Evolutionary conservation across 2,797 vertebrate species (phyloP), one percentile per base, ranked within the genome.

Genomic region (Peromyscus melanophrys): DNA sequence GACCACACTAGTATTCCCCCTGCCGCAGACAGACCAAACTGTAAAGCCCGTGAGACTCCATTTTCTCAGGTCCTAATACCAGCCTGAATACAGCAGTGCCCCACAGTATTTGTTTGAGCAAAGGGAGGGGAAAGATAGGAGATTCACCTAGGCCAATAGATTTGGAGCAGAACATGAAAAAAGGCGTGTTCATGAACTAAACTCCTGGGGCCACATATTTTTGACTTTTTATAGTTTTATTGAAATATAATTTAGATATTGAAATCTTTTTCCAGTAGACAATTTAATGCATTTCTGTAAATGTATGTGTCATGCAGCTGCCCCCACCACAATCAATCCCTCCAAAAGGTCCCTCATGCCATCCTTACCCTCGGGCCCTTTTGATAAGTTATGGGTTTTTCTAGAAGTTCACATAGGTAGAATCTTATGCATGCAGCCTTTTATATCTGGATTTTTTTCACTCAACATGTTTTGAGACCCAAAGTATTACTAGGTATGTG

Each of bases 391-490:
- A 90, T 69, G 14, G 16, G 13, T 73, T 96, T 88, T 94, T 82
- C 93, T 57, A 73, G 85, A 87, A 85, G 95, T 90, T 80, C 78
- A 61, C n/a, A 31, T 76, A 88, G 89, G 61, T 75, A 63, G 73
- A 96, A 86, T 96, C 43, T 49, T 73, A 73, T 8, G 37, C 0
- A 31, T 9, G 40, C 1, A 46, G 10, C n/a, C 61, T 96, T 97
- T 97, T 27, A 19, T 55, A 77, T 57, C 34, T 90, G 29, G 19
- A 78, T 92, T 67, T 82, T 52, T 52, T 96, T 92, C 63, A 59
- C 43, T 81, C 92, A 77, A 29, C 17, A 4, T 71, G 37, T 87
- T 96, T 81, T 80, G 63, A 94, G 76, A 96, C 83, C 59, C 37
- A 43, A 61, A 83, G 40, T 84, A 59, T 59, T 67, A 25, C 40